phyloP scores from a whole-genome alignment of 2,113 vertebrate species.

The Trachemys scripta region DNA sequence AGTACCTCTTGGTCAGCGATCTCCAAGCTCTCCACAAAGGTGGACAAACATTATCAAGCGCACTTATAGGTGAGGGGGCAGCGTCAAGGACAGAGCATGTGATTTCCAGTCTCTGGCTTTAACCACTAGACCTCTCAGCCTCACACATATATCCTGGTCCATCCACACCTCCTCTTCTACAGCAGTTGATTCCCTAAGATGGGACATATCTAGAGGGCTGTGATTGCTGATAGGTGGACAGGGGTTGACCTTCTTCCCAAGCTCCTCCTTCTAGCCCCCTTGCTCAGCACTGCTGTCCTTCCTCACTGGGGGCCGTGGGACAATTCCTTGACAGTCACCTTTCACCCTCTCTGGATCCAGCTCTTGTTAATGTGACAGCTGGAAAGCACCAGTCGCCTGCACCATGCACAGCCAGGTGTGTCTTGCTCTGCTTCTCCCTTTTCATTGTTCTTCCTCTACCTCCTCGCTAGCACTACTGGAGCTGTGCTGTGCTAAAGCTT shows the following conservation, averaged over 20 bases:
- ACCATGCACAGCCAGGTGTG: not conserved
- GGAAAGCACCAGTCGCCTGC: not conserved
- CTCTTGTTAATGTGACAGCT: not conserved
- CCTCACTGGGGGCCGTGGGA: not conserved
- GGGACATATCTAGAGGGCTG: rapidly evolving
- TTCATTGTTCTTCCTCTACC: not conserved
- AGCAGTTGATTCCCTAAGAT: rapidly evolving
- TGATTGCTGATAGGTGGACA: not conserved
- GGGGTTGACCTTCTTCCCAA: rapidly evolving
- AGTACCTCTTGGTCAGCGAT: not conserved
- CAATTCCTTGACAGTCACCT: not conserved
- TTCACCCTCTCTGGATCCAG: not conserved
- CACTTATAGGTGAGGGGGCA: not conserved
- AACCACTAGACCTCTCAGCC: no score
- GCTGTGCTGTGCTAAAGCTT: not conserved
- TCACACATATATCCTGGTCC: not conserved
- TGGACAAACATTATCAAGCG: not conserved
- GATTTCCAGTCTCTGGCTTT: not conserved
- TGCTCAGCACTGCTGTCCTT: not conserved
- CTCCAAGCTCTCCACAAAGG: not conserved
- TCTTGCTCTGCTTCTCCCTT: not conserved
- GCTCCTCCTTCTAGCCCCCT: not conserved
- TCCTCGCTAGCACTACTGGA: not conserved
- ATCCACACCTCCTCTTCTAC: rapidly evolving
- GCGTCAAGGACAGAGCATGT: not conserved